Conservation (phyloP, 1,140 invertebrate species). For the Euura saliciscinereae region DNA sequence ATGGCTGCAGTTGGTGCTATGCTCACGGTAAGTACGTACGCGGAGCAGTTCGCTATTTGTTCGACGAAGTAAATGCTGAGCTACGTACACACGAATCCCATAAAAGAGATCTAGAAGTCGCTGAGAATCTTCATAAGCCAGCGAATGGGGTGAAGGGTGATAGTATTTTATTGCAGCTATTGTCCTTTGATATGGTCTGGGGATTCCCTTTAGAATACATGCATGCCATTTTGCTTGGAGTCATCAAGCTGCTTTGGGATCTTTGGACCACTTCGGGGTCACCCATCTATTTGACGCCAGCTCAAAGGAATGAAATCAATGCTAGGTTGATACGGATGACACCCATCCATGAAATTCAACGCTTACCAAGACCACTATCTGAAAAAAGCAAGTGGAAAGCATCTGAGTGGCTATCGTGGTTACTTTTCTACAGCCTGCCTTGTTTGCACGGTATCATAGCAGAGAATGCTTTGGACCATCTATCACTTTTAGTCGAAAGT, state of each 20-base stretch:
- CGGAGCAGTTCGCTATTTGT: neutral
- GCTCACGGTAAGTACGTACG: slow-evolving; percentile 17
- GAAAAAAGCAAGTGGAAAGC: slow-evolving; percentile 22
- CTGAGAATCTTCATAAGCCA: slow-evolving; percentile 5
- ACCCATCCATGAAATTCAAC: slow-evolving; percentile 20
- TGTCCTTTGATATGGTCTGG: slow-evolving; percentile 18
- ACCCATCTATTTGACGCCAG: slow-evolving; percentile 13
- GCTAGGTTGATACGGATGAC: slow-evolving; percentile 16
- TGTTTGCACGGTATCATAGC: slow-evolving; percentile 17
- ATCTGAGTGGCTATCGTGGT: slow-evolving; percentile 19
- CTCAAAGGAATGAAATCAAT: slow-evolving; percentile 12
- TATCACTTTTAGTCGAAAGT: slow-evolving; percentile 11
- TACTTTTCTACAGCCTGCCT: slow-evolving; percentile 21
- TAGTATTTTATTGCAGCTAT: slow-evolving; percentile 11
- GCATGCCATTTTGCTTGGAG: slow-evolving; percentile 19
- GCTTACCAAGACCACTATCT: slow-evolving; percentile 13
- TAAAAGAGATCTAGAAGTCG: neutral
- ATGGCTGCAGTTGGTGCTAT: slow-evolving; percentile 24
- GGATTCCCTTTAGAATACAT: slow-evolving; percentile 19
- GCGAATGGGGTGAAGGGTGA: slow-evolving; percentile 21
- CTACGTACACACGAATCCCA: neutral
- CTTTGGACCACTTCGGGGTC: slow-evolving; percentile 1
- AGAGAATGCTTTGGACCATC: neutral
- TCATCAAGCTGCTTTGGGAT: slow-evolving; percentile 4
- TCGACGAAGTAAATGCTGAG: neutral